Evolutionary conservation across 2,797 vertebrate species (phyloP), one percentile per base, ranked within the genome.

Genomic region (Neosilurus mollespiculum): DNA sequence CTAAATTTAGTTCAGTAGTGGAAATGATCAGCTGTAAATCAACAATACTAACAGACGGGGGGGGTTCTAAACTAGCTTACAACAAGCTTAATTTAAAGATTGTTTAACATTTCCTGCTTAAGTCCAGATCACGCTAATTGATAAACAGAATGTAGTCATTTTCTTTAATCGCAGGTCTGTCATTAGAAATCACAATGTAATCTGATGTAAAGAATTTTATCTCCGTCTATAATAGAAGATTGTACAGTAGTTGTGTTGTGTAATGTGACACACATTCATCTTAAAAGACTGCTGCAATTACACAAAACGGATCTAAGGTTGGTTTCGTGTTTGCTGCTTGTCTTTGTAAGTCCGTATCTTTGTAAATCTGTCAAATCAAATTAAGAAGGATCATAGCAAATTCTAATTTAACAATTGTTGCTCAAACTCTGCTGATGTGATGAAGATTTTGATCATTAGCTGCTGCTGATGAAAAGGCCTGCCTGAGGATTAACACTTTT

Each of bases 61-160:
- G 2, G 24, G 7, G 24, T 9, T 24, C 43, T n/a, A 70, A 43
- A 1, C 67, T 10, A 67, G 37, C 22, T 24, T 9, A 30, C 64
- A 5, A 30, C 26, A 67, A 10, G 66, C 66, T 43, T 4, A 22
- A 1, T 4, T 37, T 67, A 30, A 30, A n/a, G 37, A 70, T 6
- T 4, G 26, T 24, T 12, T 6, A 53, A 26, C 24, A 30, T 73
- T 73, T 73, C 30, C 24, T 54, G 49, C 24, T 54, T 4, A 0
- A 26, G n/a, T 72, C 11, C n/a, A 72, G 49, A 53, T 16, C 70
- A 26, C n/a, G 6, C 2, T 10, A n/a, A 30, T 34, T 18, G 69
- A n/a, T 75, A 54, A 73, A 24, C 70, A 18, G 8, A 72, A 26
- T 12, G 10, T 37, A 76, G 30, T n/a, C 73, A 59, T 76, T 76